Conservation (phyloP, 2,888 invertebrate species). For the Leptinotarsa tumamoca region DNA sequence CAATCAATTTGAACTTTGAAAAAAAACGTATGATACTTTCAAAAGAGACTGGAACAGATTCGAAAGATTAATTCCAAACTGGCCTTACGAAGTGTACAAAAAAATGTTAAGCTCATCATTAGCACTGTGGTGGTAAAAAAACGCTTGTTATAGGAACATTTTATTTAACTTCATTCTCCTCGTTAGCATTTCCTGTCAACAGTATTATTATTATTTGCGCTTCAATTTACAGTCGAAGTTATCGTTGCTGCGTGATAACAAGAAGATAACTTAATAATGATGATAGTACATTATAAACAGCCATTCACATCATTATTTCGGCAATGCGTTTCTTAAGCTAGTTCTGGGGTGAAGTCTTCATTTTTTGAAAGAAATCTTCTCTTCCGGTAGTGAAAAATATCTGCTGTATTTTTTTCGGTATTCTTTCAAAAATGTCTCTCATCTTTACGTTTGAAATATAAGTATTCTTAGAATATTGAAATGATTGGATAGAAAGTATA, state of each 20-base stretch:
- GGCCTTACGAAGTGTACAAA: neutral
- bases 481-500: no score
- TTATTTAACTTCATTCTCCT: neutral
- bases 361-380: neutral
- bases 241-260: neutral
- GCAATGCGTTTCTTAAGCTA: neutral
- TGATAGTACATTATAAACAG: neutral
- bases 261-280: neutral
- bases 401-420: no score
- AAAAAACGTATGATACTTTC: no score
- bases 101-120: neutral
- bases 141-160: neutral
- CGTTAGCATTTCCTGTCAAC: conserved; percentile 13
- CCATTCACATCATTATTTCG: neutral
- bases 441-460: no score
- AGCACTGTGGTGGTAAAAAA: neutral
- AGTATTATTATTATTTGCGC: conserved; percentile 1
- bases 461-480: no score
- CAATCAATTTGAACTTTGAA: no score
- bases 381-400: neutral
- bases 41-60: neutral
- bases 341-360: neutral
- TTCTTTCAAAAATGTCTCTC: no score
- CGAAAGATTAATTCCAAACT: neutral
- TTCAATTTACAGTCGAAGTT: neutral